These are phyloP conservation scores for Corythoichthys intestinalis DNA, from an alignment of 2,113 vertebrate genomes.

Conservation along the genomic window DNA sequence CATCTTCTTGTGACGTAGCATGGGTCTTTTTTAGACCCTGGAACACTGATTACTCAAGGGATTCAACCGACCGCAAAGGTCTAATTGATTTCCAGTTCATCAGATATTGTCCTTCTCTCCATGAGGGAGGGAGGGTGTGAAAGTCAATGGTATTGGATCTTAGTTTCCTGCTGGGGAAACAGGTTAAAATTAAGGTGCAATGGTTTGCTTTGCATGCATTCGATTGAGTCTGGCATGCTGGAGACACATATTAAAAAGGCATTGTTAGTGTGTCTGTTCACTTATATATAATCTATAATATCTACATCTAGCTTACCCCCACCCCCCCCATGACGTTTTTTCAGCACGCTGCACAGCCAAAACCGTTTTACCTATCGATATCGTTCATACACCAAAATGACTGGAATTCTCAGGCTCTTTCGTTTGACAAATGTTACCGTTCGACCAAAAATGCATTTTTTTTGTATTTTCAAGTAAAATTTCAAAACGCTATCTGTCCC, in stretches of 20 bases:
- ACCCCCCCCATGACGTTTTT: too few relatives aligned
- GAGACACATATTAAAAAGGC: not conserved
- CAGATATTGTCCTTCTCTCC: conserved; percentile 42
- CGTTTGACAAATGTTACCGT: too few relatives aligned
- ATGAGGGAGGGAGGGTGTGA: conserved; percentile 22
- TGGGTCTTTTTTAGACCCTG: conserved; percentile 37
- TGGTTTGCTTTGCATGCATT: not conserved
- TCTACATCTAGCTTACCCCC: too few relatives aligned
- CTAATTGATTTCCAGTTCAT: conserved; percentile 56
- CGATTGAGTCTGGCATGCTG: not conserved
- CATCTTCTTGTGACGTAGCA: conserved; percentile 11
- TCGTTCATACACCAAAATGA: too few relatives aligned
- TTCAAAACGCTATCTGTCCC: too few relatives aligned
- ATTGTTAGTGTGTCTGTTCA: too few relatives aligned
- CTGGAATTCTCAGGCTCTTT: too few relatives aligned
- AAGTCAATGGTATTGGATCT: conserved; percentile 46
- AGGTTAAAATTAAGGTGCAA: conserved; percentile 24
- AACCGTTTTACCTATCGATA: too few relatives aligned
- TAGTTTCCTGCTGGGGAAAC: conserved; percentile 28
- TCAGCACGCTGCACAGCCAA: too few relatives aligned
- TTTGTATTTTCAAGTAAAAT: too few relatives aligned
- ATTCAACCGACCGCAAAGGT: conserved; percentile 43
- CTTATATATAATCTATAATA: too few relatives aligned
- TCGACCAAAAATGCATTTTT: too few relatives aligned
- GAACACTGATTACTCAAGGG: conserved; percentile 51